Base-by-base conservation (phyloP, 2,113 vertebrate genomes). In the Cyanocitta stelleri region DNA sequence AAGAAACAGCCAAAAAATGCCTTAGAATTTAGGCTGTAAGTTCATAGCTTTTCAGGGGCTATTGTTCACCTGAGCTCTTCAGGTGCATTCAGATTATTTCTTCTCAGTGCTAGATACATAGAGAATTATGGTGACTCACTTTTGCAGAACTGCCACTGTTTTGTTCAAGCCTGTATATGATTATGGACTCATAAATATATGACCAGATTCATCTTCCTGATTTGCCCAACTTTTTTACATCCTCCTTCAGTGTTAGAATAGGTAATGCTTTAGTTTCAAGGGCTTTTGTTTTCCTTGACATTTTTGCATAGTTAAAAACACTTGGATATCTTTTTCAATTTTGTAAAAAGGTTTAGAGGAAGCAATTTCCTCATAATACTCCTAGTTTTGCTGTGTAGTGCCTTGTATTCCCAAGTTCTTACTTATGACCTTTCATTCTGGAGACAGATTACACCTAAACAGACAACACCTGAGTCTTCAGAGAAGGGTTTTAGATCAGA, bases 371-470 rank as follows among this genome's bases (percentile, higher is more conserved):
- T 86, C 52, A 44, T 54, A 90, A 67, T 43, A 51, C 33, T 85
- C 13, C 3, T 16, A 0, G 0, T 87, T 95, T 86, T 95, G n/a
- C 30, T 80, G 24, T 87, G 37, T 32, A 79, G 66, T 76, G 41
- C 13, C n/a, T 89, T 39, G 26, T 77, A 93, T 94, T 92, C 72
- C 90, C 69, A 43, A 35, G 51, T 66, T 88, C 30, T 94, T 90
- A 46, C 59, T 90, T 44, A 51, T 71, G 83, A 93, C 83, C 86
- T 93, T 95, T 92, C 75, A 74, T 44, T 56, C 26, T 80, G 35
- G 43, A 93, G 32, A 91, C n/a, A 94, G 79, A 85, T 83, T 94
- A 74, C 18, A 54, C 63, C 55, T 73, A 83, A 95, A 88, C 22
- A 93, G 69, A 83, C 66, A 93, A 37, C 67, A 74, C 48, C 27